phyloP scores from a whole-genome alignment of 1,140 invertebrate species.

The Lutraria rhynchaena region DNA sequence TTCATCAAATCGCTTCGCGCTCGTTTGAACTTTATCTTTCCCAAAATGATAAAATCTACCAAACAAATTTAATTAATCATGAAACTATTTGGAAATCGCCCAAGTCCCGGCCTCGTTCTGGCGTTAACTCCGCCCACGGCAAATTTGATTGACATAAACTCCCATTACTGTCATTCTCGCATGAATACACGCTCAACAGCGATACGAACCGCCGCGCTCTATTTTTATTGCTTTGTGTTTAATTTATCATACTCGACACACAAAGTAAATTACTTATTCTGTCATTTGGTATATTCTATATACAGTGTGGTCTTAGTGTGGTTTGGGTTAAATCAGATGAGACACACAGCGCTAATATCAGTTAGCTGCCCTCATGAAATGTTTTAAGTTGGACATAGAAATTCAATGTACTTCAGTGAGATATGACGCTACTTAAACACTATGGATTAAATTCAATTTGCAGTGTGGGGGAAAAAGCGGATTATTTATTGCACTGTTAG shows the following conservation, averaged over 20 bases:
- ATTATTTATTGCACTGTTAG: no score
- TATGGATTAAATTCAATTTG: no score
- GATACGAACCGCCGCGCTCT: slow-evolving; percentile 37
- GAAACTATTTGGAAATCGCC: slow-evolving; percentile 45
- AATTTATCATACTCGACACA: slow-evolving; percentile 57
- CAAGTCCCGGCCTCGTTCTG: slow-evolving; percentile 44
- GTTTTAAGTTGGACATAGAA: no score
- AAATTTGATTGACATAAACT: slow-evolving; percentile 44
- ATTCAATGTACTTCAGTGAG: no score
- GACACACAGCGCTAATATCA: no score
- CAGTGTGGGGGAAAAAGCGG: no score
- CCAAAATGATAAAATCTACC: slow-evolving; percentile 41
- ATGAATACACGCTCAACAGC: slow-evolving; percentile 34
- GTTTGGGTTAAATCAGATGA: slow-evolving; percentile 1
- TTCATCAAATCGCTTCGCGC: slow-evolving; percentile 35
- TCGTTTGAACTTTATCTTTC: slow-evolving; percentile 41
- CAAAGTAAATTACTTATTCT: slow-evolving; percentile 59
- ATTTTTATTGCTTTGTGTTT: slow-evolving; percentile 55
- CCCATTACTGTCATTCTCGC: slow-evolving; percentile 48
- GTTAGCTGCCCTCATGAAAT: no score
- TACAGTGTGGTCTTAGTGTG: slow-evolving; percentile 51
- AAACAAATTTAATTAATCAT: slow-evolving; percentile 60
- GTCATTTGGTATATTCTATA: slow-evolving; percentile 54
- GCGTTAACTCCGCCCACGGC: slow-evolving; percentile 23
- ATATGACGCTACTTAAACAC: no score